Conservation (phyloP, 1,140 invertebrate genomes). For the Halictus rubicundus region DNA sequence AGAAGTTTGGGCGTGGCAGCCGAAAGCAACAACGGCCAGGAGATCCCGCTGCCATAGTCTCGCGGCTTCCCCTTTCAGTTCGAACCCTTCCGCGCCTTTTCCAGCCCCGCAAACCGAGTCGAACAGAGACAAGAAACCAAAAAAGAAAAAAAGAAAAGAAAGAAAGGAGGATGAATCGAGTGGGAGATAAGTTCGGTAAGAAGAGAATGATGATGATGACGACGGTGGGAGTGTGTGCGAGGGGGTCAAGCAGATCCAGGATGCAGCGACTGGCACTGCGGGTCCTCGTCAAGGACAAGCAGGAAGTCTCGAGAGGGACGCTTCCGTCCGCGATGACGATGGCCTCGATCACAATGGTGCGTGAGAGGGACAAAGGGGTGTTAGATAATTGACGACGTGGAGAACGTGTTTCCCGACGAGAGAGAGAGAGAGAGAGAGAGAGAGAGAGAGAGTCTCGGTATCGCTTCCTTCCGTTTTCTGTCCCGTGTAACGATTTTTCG, state of each 20-base stretch:
- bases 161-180: slow-evolving; percentile 7
- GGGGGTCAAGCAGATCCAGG: slow-evolving; percentile 54
- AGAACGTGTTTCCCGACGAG: slow-evolving; percentile 1
- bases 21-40: slow-evolving; percentile 58
- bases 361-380: slow-evolving; percentile 56
- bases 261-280: slow-evolving; percentile 60
- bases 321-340: slow-evolving; percentile 56
- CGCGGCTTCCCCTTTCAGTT: slow-evolving; percentile 30
- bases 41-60: slow-evolving; percentile 42
- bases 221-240: slow-evolving; percentile 42
- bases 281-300: slow-evolving; percentile 65
- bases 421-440: too few species aligned
- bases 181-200: background rate
- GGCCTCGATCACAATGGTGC: slow-evolving; percentile 65
- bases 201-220: slow-evolving; percentile 12
- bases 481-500: background rate
- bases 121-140: background rate
- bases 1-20: slow-evolving; percentile 59
- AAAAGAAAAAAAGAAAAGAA: background rate
- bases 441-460: background rate
- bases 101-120: too few species aligned
- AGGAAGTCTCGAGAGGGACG: slow-evolving; percentile 66
- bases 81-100: background rate
- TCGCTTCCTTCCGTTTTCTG: slow-evolving; percentile 33
- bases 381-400: slow-evolving; percentile 38